Base-by-base conservation (phyloP, 2,888 invertebrate genomes). In the Erannis defoliaria region DNA sequence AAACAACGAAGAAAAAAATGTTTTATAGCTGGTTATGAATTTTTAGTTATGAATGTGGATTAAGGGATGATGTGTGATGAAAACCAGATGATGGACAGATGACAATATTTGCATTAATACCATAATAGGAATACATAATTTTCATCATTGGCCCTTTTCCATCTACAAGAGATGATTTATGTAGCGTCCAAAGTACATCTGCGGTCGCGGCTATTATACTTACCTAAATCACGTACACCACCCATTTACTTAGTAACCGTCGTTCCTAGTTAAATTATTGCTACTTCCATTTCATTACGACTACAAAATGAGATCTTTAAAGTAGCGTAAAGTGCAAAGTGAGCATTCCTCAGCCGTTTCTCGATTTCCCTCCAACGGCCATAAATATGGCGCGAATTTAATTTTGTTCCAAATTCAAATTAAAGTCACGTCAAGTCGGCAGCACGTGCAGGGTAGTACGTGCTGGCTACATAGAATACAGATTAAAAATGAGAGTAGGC, bases 351-450 rank as follows among this genome's bases (percentile, higher is more conserved):
- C 61, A 48, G 45, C 60, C 77, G 77, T 79, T 79, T 77, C 82
- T 79, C 81, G 76, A 82, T 88, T 88, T 87, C 87, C 83, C 85
- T 82, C 78, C 75, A 79, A 86, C 85, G 81, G 82, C 83, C 86
- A 89, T 89, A 89, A 89, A 89, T 89, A 89, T 88, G 88, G 88
- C 81, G 85, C 84, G 84, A 85, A 87, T 88, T 89, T 88, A 88
- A 90, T 90, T 90, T 86, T 79, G 84, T 85, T 84, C 84, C 77
- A 84, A 87, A 88, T 88, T 89, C 86, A 88, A 88, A 90, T 90
- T 87, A 86, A 80, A 89, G 84, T 88, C 89, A 85, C 88, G 87
- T 88, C 84, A 89, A 84, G 82, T 81, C 78, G 70, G 68, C 69
- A 77, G 88, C 86, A 87, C 89, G 89, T 88, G 89, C 90, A 83